Conservation (phyloP, 1,140 invertebrate species). For the Trichonephila clavipes region DNA sequence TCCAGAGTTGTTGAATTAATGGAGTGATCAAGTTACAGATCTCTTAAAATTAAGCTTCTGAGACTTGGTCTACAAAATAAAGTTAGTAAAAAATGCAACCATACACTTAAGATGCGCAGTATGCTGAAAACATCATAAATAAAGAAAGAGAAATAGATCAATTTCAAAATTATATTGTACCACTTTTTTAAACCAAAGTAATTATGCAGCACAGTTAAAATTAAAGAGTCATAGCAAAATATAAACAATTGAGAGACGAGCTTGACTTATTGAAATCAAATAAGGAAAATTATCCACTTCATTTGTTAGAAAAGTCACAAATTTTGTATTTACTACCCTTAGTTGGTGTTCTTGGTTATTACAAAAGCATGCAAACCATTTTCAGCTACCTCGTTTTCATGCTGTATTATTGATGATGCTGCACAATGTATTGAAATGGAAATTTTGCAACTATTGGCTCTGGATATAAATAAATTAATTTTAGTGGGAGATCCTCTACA, state of each 20-base stretch:
- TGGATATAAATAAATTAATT: slow-evolving; percentile 87
- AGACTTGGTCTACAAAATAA: slow-evolving; percentile 83
- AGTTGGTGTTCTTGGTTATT: slow-evolving; percentile 83
- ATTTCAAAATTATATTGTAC: not conserved
- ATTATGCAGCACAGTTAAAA: slow-evolving; percentile 67
- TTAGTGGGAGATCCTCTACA: slow-evolving; percentile 95
- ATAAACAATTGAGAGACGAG: not conserved
- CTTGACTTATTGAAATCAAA: slow-evolving; percentile 78
- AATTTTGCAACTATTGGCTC: slow-evolving; percentile 88
- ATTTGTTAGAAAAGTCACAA: slow-evolving; percentile 83
- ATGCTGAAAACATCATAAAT: slow-evolving; percentile 77
- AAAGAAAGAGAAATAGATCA: slow-evolving; percentile 51
- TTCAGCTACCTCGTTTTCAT: slow-evolving; percentile 84
- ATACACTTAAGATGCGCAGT: slow-evolving; percentile 83
- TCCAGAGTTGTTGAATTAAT: slow-evolving; percentile 81
- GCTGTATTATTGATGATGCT: slow-evolving; percentile 95
- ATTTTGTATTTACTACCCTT: slow-evolving; percentile 87
- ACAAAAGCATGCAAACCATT: slow-evolving; percentile 79
- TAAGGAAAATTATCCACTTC: not conserved
- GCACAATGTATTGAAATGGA: slow-evolving; percentile 92
- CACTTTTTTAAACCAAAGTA: slow-evolving; percentile 56
- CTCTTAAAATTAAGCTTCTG: slow-evolving; percentile 83
- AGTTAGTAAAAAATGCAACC: slow-evolving; percentile 83
- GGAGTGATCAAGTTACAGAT: slow-evolving; percentile 81
- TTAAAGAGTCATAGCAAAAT: slow-evolving; percentile 54